Evolutionary conservation across 2,888 invertebrate species (phyloP).

Genomic region (Machimus atricapillus): DNA sequence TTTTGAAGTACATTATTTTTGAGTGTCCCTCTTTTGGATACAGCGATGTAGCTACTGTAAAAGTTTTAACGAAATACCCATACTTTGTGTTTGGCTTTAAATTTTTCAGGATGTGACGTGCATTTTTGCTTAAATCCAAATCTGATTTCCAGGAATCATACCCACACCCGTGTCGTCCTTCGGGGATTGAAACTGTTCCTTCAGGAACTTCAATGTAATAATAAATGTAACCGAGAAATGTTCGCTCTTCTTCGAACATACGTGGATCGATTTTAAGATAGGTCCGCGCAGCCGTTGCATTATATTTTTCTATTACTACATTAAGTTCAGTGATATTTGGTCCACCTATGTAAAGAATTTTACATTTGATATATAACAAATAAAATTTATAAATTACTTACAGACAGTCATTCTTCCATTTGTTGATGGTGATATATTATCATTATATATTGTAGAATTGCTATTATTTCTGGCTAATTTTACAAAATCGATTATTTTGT

Average conservation of each 20-base stretch:
- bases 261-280: constrained; percentile 67
- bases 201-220: constrained; percentile 80
- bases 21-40: constrained; percentile 77
- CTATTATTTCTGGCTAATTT: constrained; percentile 60
- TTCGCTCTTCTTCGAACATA: constrained; percentile 72
- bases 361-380: not conserved
- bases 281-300: constrained; percentile 62
- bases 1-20: constrained; percentile 81
- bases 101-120: constrained; percentile 68
- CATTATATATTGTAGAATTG: constrained; percentile 54
- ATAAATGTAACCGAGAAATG: constrained; percentile 88
- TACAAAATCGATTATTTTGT: constrained; percentile 66
- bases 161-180: constrained; percentile 90
- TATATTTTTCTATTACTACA: constrained; percentile 59
- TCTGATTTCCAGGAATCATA: constrained; percentile 80
- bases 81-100: constrained; percentile 91
- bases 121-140: constrained; percentile 55
- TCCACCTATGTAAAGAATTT: not conserved
- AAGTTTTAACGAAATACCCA: constrained; percentile 92
- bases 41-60: constrained; percentile 79
- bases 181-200: constrained; percentile 82
- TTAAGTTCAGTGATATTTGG: constrained; percentile 42
- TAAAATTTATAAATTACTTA: not conserved
- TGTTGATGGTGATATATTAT: constrained; percentile 71
- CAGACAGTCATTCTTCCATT: constrained; percentile 13